Percentiles rank a stretch among this genome's conserved stretches.
phyloP scores from a whole-genome alignment of 2,113 vertebrate species.

The Nyctibius bracteatus region DNA sequence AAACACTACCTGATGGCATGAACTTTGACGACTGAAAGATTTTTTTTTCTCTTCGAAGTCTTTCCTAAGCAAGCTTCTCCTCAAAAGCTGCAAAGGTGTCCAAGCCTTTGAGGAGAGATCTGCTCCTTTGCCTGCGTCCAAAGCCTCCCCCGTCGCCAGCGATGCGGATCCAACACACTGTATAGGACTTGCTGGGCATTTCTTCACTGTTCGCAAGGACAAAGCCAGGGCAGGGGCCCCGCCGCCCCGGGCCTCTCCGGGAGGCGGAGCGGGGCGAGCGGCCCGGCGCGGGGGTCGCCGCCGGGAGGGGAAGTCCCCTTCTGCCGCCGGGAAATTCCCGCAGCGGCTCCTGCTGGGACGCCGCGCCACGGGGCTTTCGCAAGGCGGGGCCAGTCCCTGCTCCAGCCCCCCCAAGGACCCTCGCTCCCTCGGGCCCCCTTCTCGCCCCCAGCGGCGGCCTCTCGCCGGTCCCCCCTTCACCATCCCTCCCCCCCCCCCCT shows the following conservation, averaged over 20 bases:
- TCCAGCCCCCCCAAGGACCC: neutral
- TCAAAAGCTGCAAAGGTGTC: rapidly evolving
- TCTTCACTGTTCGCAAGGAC: rapidly evolving
- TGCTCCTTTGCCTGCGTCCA: rapidly evolving
- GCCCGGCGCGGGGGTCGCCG: neutral
- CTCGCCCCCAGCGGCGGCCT: neutral
- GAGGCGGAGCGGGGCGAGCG: neutral
- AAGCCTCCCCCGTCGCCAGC: neutral
- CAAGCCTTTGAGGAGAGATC: neutral
- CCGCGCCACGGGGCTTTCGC: neutral
- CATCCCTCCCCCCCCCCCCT: too few relatives aligned
- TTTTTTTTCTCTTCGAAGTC: neutral
- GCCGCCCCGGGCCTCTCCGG: neutral
- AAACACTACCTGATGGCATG: rapidly evolving
- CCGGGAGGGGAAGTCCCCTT: neutral
- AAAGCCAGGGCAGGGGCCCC: too few relatives aligned
- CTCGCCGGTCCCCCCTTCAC: neutral
- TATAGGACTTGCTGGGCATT: rapidly evolving
- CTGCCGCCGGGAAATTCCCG: neutral
- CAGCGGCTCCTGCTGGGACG: neutral
- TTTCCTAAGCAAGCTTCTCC: neutral
- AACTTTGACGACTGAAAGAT: rapidly evolving
- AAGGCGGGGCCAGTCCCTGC: neutral
- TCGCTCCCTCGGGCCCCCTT: neutral
- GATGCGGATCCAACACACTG: rapidly evolving